phyloP scores from a whole-genome alignment of 2,888 invertebrate species.

The Blastobasis adustella region DNA sequence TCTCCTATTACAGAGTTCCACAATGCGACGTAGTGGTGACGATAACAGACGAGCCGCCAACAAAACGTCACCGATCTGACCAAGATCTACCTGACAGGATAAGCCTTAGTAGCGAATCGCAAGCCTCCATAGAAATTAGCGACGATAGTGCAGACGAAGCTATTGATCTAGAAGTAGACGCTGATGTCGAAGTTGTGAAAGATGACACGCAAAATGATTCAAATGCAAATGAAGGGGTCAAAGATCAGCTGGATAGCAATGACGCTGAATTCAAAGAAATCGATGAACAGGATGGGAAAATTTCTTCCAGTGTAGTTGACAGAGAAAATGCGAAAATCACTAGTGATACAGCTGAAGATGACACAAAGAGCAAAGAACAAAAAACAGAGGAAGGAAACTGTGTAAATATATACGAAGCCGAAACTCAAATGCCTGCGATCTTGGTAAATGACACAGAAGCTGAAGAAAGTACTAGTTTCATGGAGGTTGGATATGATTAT shows the following conservation, averaged over 20 bases:
- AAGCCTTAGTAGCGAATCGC: conserved; percentile 50
- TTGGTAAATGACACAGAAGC: conserved; percentile 32
- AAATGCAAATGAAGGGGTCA: neutral
- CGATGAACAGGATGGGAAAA: conserved; percentile 1
- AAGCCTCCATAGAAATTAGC: conserved; percentile 36
- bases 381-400: neutral
- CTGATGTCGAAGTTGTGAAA: neutral
- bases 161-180: conserved; percentile 10
- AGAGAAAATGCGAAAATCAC: conserved; percentile 1
- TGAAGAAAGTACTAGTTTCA: conserved; percentile 34
- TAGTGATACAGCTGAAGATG: neutral
- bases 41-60: conserved; percentile 41
- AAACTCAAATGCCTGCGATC: conserved; percentile 40
- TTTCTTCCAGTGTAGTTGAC: neutral
- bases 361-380: neutral
- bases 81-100: conserved; percentile 39
- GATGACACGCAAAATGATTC: conserved; percentile 7
- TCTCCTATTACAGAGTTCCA: conserved; percentile 29
- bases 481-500: conserved; percentile 49
- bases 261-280: neutral
- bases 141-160: conserved; percentile 35
- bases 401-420: conserved; percentile 32
- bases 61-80: conserved; percentile 37
- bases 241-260: neutral
- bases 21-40: conserved; percentile 29